Evolutionary conservation across 2,888 invertebrate species (phyloP).

Genomic region (Coleophora flavipennella): DNA sequence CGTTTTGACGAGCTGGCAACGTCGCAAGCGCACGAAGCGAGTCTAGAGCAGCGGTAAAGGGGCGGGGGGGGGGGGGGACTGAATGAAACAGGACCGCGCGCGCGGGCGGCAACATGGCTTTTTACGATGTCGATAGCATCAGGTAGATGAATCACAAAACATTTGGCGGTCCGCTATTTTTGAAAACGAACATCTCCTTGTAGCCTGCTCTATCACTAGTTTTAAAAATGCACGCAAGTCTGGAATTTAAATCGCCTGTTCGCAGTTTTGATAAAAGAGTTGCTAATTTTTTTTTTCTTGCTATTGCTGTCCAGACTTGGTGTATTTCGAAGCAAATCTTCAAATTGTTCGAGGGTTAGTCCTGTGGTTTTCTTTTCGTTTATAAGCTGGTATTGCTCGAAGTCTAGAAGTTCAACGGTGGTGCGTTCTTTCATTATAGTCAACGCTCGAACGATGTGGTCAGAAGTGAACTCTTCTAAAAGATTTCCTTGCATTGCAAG

Average conservation of each 20-base stretch:
- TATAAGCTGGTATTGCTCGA: constrained; percentile 5
- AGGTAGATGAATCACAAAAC: no score
- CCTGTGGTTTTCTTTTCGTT: constrained; percentile 3
- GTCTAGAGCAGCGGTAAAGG: no score
- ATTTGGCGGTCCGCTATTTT: no score
- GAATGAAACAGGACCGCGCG: no score
- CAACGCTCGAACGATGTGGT: constrained; percentile 5
- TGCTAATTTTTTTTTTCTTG: constrained; percentile 5
- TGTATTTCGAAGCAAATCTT: constrained; percentile 4
- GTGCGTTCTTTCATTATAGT: constrained; percentile 7
- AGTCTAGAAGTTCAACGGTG: constrained; percentile 5
- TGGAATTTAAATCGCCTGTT: constrained; percentile 3
- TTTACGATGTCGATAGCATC: no score
- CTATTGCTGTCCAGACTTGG: constrained; percentile 3
- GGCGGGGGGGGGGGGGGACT: no score
- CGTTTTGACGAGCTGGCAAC: no score
- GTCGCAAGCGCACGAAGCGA: no score
- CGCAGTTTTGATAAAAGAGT: constrained; percentile 6
- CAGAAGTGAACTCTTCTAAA: constrained; percentile 9
- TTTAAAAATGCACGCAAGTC: background rate
- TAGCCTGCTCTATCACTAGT: no score
- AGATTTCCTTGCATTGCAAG: constrained; percentile 9
- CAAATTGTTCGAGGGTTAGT: constrained; percentile 5
- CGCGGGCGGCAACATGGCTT: no score
- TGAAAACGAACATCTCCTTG: no score